These are phyloP conservation scores for Brenthis ino DNA, from an alignment of 2,888 invertebrate species.

Conservation along the genomic window DNA sequence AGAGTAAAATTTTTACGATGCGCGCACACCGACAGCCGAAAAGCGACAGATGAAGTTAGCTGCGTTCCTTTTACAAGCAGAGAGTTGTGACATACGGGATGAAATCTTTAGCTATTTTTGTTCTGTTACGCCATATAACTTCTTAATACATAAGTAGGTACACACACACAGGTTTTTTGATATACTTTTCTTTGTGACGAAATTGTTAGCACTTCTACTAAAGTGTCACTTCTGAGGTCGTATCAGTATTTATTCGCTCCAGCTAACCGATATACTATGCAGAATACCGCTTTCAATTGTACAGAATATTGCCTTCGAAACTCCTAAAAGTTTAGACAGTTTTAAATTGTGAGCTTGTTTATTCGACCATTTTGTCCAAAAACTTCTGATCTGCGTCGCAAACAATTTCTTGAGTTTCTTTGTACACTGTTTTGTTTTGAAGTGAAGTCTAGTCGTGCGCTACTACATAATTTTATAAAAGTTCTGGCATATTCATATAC, in stretches of 20 bases:
- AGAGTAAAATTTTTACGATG: no score
- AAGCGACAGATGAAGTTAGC: no score
- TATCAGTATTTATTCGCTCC: conserved; percentile 23
- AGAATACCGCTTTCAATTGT: conserved; percentile 27
- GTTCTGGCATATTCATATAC: neutral
- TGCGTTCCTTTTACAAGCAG: no score
- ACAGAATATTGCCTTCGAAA: conserved; percentile 26
- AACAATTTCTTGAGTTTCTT: conserved; percentile 18
- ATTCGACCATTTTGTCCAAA: conserved; percentile 32
- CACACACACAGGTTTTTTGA: no score
- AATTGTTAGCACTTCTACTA: neutral
- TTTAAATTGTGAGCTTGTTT: conserved; percentile 39
- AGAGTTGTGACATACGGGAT: no score
- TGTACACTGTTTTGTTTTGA: conserved; percentile 16
- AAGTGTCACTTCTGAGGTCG: neutral
- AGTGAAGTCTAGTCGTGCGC: conserved; percentile 14
- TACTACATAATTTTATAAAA: neutral
- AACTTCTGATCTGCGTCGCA: conserved; percentile 24
- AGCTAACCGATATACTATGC: conserved; percentile 22
- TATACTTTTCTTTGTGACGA: neutral
- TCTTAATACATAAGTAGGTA: no score
- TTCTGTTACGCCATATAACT: no score
- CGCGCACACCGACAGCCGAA: no score
- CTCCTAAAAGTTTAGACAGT: conserved; percentile 29
- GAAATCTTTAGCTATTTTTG: no score